Percentiles rank a stretch among this genome's conserved stretches.
These are phyloP conservation scores for Neostethus bicornis DNA, from an alignment of 2,797 vertebrate genomes.

Conservation along the genomic window DNA sequence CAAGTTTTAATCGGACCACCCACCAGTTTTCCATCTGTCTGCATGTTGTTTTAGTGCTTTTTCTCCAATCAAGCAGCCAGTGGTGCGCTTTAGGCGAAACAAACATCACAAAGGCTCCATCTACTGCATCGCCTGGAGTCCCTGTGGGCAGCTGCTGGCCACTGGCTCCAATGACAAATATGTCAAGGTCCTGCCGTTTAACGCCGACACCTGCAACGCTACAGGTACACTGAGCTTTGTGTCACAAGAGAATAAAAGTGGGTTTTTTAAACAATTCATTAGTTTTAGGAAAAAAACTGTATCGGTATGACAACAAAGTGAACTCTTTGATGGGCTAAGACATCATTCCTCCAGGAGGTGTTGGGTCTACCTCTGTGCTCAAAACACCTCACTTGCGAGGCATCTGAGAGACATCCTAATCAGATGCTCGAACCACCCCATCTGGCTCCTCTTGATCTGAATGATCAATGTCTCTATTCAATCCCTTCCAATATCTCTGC, in stretches of 20 bases:
- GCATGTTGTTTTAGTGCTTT: constrained; percentile 71
- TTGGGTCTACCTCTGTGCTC: too few species aligned
- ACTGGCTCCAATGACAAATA: constrained; percentile 99
- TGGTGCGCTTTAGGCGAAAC: constrained; percentile 94
- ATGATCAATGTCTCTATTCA: too few species aligned
- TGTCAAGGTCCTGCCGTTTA: constrained; percentile 97
- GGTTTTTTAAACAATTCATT: too few species aligned
- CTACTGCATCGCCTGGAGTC: constrained; percentile 98
- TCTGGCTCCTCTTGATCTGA: too few species aligned
- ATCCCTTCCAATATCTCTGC: too few species aligned
- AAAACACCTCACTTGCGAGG: too few species aligned
- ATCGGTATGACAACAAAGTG: too few species aligned
- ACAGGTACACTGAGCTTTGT: constrained; percentile 83
- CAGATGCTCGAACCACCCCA: too few species aligned
- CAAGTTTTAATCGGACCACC: neutral
- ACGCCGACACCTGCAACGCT: constrained; percentile 92
- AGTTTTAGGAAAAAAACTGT: too few species aligned
- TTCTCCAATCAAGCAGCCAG: constrained; percentile 83
- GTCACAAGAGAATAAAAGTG: neutral
- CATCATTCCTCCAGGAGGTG: too few species aligned
- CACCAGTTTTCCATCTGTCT: neutral
- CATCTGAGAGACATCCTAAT: too few species aligned
- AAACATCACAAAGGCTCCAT: constrained; percentile 99
- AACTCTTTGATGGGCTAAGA: too few species aligned
- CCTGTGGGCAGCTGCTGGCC: constrained; percentile 93